phyloP scores from a whole-genome alignment of 2,113 vertebrate genomes.

The Theropithecus gelada region DNA sequence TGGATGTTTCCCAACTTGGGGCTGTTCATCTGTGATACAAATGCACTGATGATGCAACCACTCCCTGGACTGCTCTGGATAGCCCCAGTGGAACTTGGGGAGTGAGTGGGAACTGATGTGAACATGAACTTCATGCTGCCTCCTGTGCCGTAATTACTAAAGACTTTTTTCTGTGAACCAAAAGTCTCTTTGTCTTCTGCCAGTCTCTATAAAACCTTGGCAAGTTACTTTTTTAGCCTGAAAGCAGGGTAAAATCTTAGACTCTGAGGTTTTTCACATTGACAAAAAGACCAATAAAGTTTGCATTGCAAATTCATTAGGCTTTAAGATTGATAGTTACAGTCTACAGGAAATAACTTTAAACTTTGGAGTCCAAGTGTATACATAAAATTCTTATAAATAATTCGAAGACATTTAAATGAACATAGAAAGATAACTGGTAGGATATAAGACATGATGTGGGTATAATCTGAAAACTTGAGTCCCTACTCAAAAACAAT shows the following conservation, averaged over 20 bases:
- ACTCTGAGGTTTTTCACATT: background rate
- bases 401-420: background rate
- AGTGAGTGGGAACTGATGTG: rapidly evolving
- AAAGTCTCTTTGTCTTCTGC: background rate
- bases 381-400: background rate
- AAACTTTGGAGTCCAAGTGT: background rate
- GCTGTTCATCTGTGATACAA: background rate
- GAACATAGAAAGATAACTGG: background rate
- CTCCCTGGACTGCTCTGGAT: background rate
- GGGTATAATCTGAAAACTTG: background rate
- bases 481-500: background rate
- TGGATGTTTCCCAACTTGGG: background rate
- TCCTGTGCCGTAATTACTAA: background rate
- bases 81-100: background rate
- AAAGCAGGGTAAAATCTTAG: background rate
- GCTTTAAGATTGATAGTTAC: background rate
- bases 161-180: background rate
- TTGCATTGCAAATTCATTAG: background rate
- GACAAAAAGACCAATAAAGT: background rate
- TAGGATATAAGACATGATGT: background rate
- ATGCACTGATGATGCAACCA: background rate
- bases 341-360: background rate
- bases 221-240: background rate
- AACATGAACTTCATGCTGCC: background rate
- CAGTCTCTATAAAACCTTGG: background rate